phyloP scores from a whole-genome alignment of 2,888 invertebrate genomes.

The Callyntrura guangdongensis region DNA sequence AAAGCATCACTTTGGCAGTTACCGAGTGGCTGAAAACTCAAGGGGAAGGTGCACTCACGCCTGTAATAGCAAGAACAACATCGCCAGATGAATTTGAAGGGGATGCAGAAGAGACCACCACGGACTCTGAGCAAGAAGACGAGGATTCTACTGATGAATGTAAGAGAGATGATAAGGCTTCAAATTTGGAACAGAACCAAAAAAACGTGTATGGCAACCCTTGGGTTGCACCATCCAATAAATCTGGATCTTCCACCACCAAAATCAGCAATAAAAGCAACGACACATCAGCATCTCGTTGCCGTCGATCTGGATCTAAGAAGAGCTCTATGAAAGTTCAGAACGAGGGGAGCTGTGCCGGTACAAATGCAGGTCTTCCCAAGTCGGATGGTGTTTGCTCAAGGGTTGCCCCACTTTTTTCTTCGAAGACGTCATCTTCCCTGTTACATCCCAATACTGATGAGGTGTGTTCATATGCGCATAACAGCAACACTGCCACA shows the following conservation, averaged over 20 bases:
- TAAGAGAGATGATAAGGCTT: conserved; percentile 71
- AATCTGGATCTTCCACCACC: conserved; percentile 76
- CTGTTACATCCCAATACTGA: background rate
- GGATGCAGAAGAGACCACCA: conserved; percentile 77
- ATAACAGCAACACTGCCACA: conserved; percentile 24
- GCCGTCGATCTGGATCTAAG: conserved; percentile 79
- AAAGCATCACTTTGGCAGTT: conserved; percentile 84
- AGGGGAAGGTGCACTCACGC: conserved; percentile 84
- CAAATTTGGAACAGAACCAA: conserved; percentile 85
- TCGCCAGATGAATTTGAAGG: conserved; percentile 71
- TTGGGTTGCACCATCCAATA: conserved; percentile 85
- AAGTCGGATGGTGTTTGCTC: conserved; percentile 83
- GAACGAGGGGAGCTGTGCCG: conserved; percentile 71
- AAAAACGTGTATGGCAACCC: conserved; percentile 88
- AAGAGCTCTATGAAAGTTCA: conserved; percentile 66
- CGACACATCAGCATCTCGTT: conserved; percentile 40
- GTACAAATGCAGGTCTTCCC: conserved; percentile 40
- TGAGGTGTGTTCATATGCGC: background rate
- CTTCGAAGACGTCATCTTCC: conserved; percentile 51
- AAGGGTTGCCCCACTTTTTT: conserved; percentile 84
- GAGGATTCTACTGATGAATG: conserved; percentile 73
- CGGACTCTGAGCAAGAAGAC: conserved; percentile 73
- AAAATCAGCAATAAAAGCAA: conserved; percentile 44
- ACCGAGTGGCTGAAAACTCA: conserved; percentile 84
- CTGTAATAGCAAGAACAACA: conserved; percentile 77